Conservation (phyloP, 2,888 invertebrate genomes). For the Macropis europaea region DNA sequence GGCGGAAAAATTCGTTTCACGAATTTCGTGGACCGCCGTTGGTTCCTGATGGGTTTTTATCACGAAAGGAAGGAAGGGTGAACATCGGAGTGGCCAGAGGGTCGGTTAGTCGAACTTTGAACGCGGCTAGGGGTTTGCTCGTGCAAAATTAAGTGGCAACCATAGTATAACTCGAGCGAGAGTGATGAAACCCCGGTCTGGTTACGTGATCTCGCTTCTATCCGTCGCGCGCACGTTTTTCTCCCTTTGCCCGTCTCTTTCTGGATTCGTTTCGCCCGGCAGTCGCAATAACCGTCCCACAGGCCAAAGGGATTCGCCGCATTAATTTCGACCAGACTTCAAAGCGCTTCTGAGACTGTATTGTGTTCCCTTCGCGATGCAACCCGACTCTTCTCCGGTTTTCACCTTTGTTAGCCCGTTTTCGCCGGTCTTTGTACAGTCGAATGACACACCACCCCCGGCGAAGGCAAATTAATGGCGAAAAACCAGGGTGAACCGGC, state of each 20-base stretch:
- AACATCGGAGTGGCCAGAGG: neutral
- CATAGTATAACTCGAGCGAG: constrained; percentile 16
- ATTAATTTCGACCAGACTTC: constrained; percentile 49
- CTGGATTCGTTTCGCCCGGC: constrained; percentile 15
- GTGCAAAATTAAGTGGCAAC: constrained; percentile 33
- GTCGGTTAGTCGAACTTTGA: neutral
- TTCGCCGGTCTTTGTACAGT: constrained; percentile 8
- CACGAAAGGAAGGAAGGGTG: neutral
- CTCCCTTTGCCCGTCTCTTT: neutral
- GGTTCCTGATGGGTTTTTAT: too few species aligned
- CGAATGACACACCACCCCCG: neutral
- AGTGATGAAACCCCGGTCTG: neutral
- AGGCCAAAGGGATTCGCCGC: constrained; percentile 24
- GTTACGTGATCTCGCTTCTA: constrained; percentile 1
- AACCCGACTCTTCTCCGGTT: constrained; percentile 14
- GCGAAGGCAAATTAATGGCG: constrained; percentile 25
- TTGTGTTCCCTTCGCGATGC: constrained; percentile 20
- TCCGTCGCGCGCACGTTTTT: neutral
- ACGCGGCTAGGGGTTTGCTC: neutral
- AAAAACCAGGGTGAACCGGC: neutral
- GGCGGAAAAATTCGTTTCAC: neutral
- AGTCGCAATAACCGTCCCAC: constrained; percentile 42
- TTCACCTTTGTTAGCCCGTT: constrained; percentile 24
- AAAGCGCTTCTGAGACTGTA: constrained; percentile 46
- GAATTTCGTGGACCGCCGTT: neutral